Percentiles rank a stretch among this genome's conserved stretches.
Conservation (phyloP, 2,113 vertebrate species). For the Solea solea region DNA sequence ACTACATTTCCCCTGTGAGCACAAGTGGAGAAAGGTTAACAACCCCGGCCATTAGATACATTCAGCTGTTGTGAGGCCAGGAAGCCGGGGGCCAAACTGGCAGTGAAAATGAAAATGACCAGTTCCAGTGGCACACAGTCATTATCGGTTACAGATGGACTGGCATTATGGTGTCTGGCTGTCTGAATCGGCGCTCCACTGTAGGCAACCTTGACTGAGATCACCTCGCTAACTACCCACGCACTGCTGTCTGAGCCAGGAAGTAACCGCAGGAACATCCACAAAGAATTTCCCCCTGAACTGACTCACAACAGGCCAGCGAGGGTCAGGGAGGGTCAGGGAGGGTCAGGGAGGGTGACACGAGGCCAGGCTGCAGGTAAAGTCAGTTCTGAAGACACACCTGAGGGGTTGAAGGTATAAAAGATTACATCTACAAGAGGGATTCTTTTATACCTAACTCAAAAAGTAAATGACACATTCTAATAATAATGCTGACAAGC, state of each 20-base stretch:
- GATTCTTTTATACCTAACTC: no score
- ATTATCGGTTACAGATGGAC: conserved; percentile 77
- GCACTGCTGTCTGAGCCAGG: conserved; percentile 61
- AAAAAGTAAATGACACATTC: no score
- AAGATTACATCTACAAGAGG: no score
- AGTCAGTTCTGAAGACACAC: conserved; percentile 4
- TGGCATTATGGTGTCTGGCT: conserved; percentile 80
- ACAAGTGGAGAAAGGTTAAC: conserved; percentile 70
- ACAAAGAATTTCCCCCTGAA: conserved; percentile 71
- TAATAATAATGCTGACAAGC: no score
- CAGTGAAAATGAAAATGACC: conserved; percentile 75
- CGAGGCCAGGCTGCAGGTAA: not conserved
- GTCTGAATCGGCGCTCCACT: conserved; percentile 76
- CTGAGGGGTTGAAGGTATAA: not conserved
- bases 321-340: conserved; percentile 20
- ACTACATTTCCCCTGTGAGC: conserved; percentile 71
- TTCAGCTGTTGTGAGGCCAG: conserved; percentile 68
- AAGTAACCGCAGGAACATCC: conserved; percentile 66
- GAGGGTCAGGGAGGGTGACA: no score
- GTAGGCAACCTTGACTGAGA: conserved; percentile 76
- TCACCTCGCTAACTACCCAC: conserved; percentile 76
- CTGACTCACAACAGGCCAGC: conserved; percentile 67
- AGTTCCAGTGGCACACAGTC: conserved; percentile 73
- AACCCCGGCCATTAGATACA: conserved; percentile 60
- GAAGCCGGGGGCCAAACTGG: conserved; percentile 63